These are phyloP conservation scores for Notolabrus celidotus DNA, from an alignment of 2,797 vertebrate genomes.

Conservation along the genomic window DNA sequence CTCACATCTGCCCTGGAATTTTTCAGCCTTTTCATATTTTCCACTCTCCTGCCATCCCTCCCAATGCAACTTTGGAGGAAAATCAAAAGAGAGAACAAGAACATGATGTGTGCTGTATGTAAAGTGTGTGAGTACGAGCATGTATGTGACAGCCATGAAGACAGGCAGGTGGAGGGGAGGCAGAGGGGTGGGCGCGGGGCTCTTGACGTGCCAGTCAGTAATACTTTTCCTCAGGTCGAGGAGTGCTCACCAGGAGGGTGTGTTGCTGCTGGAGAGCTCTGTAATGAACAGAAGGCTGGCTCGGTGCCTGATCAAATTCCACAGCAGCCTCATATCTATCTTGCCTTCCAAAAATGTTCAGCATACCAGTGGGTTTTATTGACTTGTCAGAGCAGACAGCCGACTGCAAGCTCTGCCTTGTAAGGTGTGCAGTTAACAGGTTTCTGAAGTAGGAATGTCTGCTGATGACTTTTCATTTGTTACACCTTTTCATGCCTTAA, in stretches of 20 bases:
- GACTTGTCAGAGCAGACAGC: slow-evolving; percentile 87
- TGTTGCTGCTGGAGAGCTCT: slow-evolving; percentile 68
- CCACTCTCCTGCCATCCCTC: slow-evolving; percentile 67
- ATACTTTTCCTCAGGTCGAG: slow-evolving; percentile 77
- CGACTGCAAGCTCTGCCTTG: slow-evolving; percentile 84
- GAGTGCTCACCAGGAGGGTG: slow-evolving; percentile 66
- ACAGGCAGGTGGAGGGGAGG: slow-evolving; percentile 55
- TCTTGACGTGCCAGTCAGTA: slow-evolving; percentile 63
- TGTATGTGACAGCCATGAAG: slow-evolving; percentile 69
- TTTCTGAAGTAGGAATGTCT: slow-evolving; percentile 66
- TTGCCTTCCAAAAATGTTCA: slow-evolving; percentile 85
- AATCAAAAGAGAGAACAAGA: slow-evolving; percentile 35
- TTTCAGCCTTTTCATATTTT: slow-evolving; percentile 74
- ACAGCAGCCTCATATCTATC: slow-evolving; percentile 77
- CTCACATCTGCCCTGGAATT: slow-evolving; percentile 77
- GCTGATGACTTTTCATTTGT: slow-evolving; percentile 45
- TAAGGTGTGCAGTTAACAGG: slow-evolving; percentile 74
- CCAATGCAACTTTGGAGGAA: slow-evolving; percentile 37
- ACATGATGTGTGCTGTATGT: slow-evolving; percentile 26
- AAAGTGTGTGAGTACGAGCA: slow-evolving; percentile 48
- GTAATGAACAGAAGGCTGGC: slow-evolving; percentile 79
- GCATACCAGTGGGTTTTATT: slow-evolving; percentile 88
- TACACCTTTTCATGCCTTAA: slow-evolving; percentile 23
- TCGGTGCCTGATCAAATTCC: slow-evolving; percentile 85
- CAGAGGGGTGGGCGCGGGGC: slow-evolving; percentile 45